Evolutionary conservation across 2,888 invertebrate genomes (phyloP), one percentile per base, ranked within the genome.

Genomic region (Periphyllus acericola): DNA sequence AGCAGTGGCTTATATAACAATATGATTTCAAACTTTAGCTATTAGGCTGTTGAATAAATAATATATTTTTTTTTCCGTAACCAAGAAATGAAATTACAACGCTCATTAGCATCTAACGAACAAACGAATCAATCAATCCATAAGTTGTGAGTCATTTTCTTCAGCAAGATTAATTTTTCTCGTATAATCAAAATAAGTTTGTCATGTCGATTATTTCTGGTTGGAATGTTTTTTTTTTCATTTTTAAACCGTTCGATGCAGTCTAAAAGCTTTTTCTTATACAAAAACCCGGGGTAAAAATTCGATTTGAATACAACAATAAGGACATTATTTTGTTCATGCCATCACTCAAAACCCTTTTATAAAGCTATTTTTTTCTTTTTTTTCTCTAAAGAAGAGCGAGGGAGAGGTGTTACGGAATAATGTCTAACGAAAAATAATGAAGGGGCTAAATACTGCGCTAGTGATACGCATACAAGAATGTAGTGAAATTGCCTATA

Each of bases 331-430:
- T 81, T 79, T 72, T 75, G 36, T 81, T 46, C 68, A 19, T 55
- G 81, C 74, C 74, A 80, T 87, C 87, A 81, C 60, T 87, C 87
- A 87, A 86, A 80, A 87, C 66, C 80, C 72, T 80, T 85, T 85
- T 66, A 85, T 52, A 68, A 75, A 40, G 74, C 25, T 75, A 83
- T 34, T 40, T 40, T 66, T 71, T 52, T 66, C 8, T 68, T 11
- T 25, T 36, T 68, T 81, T 72, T 83, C 72, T 40, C 40, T 72
- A 74, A 29, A 80, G 34, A 29, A 19, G 52, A 71, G 52, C 5
- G 5, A 75, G 36, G 19, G 34, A 81, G 25, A n/a, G n/a, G n/a
- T n/a, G n/a, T n/a, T n/a, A n/a, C n/a, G 5, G 60, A 76, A 84
- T 84, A 84, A 84, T 32, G 46, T 68, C 32, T 66, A 84, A 84